Evolutionary conservation across 2,797 vertebrate species (phyloP).

Genomic region (Threskiornis aethiopicus): DNA sequence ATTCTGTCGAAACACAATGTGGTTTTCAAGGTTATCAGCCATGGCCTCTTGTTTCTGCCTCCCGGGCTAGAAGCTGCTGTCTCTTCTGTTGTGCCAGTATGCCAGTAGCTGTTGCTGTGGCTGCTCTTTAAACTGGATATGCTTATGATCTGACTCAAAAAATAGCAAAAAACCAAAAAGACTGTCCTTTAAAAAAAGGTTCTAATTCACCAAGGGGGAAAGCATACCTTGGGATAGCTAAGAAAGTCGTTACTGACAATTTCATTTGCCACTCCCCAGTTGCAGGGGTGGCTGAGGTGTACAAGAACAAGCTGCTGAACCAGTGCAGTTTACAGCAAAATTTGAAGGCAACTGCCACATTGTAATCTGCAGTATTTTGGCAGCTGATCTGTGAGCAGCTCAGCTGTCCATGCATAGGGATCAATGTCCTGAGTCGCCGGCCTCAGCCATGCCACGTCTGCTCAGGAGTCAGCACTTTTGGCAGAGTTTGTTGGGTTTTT

Average conservation of each 20-base stretch:
- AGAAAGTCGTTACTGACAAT: background rate
- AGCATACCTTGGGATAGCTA: background rate
- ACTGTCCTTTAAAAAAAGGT: background rate
- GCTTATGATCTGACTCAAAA: background rate
- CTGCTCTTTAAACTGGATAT: background rate
- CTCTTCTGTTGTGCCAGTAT: background rate
- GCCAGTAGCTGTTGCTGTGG: background rate
- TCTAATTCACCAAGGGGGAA: background rate
- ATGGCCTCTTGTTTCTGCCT: background rate
- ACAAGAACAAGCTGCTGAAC: background rate
- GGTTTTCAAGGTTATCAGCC: background rate
- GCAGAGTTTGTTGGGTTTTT: background rate
- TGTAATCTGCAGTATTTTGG: background rate
- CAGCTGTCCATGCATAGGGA: accelerated
- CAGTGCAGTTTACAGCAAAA: background rate
- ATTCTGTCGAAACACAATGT: background rate
- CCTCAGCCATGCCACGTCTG: accelerated
- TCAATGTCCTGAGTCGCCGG: background rate
- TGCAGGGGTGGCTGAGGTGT: background rate
- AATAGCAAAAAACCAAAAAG: background rate
- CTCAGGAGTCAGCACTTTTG: background rate
- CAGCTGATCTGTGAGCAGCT: background rate
- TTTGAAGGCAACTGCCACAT: background rate
- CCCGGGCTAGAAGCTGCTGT: background rate
- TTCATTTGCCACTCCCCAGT: background rate